These are phyloP conservation scores for Speoplatyrhinus poulsoni DNA, from an alignment of 2,113 vertebrate genomes.

Conservation along the genomic window DNA sequence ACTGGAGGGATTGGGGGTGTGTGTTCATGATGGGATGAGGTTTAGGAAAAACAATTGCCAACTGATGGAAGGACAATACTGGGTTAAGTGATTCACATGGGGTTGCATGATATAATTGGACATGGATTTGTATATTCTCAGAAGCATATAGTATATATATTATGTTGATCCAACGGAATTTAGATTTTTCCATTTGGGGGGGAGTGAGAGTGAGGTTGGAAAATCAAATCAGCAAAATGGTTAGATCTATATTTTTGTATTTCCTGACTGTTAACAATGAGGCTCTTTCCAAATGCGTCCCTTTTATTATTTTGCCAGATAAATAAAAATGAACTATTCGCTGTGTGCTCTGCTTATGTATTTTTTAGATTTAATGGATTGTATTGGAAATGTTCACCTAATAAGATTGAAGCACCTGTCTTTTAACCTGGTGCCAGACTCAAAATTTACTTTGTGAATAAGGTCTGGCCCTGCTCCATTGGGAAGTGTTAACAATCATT, in stretches of 20 bases:
- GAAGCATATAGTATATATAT: constrained; percentile 59
- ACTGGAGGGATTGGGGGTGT: constrained; percentile 50
- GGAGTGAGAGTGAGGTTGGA: constrained; percentile 36
- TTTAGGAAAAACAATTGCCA: constrained; percentile 26
- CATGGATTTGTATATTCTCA: constrained; percentile 48
- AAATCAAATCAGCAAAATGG: constrained; percentile 61
- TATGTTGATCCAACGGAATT: constrained; percentile 71
- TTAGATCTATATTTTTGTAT: constrained; percentile 80
- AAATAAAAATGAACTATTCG: constrained; percentile 67
- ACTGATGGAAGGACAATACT: constrained; percentile 49
- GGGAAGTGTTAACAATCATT: no score
- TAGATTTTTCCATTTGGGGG: constrained; percentile 58
- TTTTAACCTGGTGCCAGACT: background rate
- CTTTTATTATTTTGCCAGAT: constrained; percentile 70
- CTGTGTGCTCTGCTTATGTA: constrained; percentile 25
- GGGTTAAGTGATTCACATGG: constrained; percentile 21
- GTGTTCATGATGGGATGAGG: background rate
- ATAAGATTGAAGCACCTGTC: background rate
- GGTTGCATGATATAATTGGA: constrained; percentile 45
- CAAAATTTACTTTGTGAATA: no score
- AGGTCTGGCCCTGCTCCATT: no score
- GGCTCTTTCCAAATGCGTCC: constrained; percentile 64
- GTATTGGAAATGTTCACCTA: background rate
- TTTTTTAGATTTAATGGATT: background rate
- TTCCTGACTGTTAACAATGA: constrained; percentile 60